phyloP scores from a whole-genome alignment of 2,797 vertebrate genomes.

The Myotis vivesi region DNA sequence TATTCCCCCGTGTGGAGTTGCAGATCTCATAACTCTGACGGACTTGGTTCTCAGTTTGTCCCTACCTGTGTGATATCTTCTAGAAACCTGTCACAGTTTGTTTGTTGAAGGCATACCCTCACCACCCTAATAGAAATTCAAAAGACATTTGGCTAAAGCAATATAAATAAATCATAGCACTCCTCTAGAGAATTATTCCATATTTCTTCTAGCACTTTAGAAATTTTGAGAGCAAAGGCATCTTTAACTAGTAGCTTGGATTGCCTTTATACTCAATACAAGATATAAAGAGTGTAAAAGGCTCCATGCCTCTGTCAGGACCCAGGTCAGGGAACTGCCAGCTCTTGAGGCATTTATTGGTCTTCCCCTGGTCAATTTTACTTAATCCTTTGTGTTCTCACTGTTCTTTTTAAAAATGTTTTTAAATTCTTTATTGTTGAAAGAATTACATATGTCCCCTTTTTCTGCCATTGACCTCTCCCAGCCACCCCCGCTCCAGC shows the following conservation, averaged over 20 bases:
- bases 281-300: not conserved
- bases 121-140: not conserved
- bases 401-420: not conserved
- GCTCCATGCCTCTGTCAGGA: not conserved
- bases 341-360: not conserved
- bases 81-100: not conserved
- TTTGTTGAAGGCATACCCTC: not conserved
- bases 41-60: not conserved
- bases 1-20: not conserved
- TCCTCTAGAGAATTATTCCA: not conserved
- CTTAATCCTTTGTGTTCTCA: not conserved
- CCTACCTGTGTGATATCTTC: not conserved
- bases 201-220: not conserved
- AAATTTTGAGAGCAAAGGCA: not conserved
- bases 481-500: too few species aligned
- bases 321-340: not conserved
- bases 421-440: too few species aligned
- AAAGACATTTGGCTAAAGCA: not conserved
- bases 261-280: not conserved
- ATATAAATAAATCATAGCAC: not conserved
- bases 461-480: too few species aligned
- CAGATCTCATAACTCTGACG: not conserved
- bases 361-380: not conserved
- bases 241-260: not conserved
- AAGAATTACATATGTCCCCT: too few species aligned